These are phyloP conservation scores for Miichthys miiuy DNA, from an alignment of 2,797 vertebrate genomes.

Conservation along the genomic window DNA sequence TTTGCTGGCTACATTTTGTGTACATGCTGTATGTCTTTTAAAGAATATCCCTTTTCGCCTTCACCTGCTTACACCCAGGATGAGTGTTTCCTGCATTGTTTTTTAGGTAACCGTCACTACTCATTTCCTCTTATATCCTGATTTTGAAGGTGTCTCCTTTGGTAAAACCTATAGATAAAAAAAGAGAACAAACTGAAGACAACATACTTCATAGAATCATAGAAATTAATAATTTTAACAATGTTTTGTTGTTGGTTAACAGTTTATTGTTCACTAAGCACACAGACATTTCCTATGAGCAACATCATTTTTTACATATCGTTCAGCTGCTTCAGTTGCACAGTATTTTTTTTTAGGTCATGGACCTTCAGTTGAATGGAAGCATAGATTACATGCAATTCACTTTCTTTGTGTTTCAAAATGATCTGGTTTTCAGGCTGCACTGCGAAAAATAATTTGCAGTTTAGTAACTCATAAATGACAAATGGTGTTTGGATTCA, in stretches of 20 bases:
- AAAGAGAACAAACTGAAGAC: not conserved
- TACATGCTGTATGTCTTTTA: not conserved
- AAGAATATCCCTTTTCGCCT: not conserved
- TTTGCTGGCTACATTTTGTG: not conserved
- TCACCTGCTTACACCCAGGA: not conserved
- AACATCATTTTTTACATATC: not conserved
- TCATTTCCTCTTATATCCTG: not conserved
- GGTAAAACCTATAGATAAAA: not conserved
- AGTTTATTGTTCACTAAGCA: not conserved
- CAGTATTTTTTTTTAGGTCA: not conserved
- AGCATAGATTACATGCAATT: conserved; percentile 7
- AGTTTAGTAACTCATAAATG: conserved; percentile 6
- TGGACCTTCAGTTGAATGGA: not conserved
- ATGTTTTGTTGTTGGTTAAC: not conserved
- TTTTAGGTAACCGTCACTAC: not conserved
- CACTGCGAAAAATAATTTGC: not conserved
- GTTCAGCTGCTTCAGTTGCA: not conserved
- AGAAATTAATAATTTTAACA: not conserved
- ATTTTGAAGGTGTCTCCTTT: not conserved
- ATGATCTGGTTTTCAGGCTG: not conserved
- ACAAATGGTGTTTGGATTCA: conserved; percentile 13
- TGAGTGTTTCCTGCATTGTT: not conserved
- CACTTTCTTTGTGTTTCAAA: conserved; percentile 12
- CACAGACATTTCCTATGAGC: not conserved
- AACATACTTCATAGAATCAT: not conserved